phyloP scores from a whole-genome alignment of 2,113 vertebrate species.

The Pangasianodon hypophthalmus region DNA sequence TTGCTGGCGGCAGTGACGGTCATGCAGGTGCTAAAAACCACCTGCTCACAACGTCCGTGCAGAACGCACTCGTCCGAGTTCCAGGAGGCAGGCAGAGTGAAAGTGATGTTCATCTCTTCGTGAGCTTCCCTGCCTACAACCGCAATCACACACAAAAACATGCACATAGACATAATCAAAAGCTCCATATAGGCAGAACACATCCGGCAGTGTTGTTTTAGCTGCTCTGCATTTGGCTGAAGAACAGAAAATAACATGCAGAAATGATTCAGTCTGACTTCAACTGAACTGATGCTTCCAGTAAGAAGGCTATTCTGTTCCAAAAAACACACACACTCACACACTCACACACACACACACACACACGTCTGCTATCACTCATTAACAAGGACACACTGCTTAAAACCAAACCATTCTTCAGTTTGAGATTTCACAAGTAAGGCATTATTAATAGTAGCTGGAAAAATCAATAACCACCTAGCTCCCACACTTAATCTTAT shows the following conservation, averaged over 20 bases:
- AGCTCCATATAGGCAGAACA: background rate
- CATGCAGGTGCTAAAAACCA: slow-evolving; percentile 94
- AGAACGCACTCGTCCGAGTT: slow-evolving; percentile 92
- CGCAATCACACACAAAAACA: slow-evolving; percentile 36
- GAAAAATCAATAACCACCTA: background rate
- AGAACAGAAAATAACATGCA: background rate
- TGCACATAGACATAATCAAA: background rate
- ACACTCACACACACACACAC: slow-evolving; percentile 38
- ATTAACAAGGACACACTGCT: slow-evolving; percentile 4
- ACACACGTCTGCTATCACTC: background rate
- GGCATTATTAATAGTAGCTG: background rate
- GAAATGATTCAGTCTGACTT: background rate
- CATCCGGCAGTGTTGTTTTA: slow-evolving; percentile 11
- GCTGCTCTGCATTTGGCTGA: background rate
- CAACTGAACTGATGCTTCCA: background rate
- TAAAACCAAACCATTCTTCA: background rate
- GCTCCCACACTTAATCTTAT: background rate
- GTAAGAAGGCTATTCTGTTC: background rate
- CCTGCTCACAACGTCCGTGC: slow-evolving; percentile 94
- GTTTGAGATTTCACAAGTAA: background rate
- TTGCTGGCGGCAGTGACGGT: slow-evolving; percentile 85
- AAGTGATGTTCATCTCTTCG: slow-evolving; percentile 95
- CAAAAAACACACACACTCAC: slow-evolving; percentile 41
- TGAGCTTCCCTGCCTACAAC: slow-evolving; percentile 88
- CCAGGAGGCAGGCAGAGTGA: slow-evolving; percentile 92